phyloP scores from a whole-genome alignment of 1,140 invertebrate species.

The Dreissena polymorpha region DNA sequence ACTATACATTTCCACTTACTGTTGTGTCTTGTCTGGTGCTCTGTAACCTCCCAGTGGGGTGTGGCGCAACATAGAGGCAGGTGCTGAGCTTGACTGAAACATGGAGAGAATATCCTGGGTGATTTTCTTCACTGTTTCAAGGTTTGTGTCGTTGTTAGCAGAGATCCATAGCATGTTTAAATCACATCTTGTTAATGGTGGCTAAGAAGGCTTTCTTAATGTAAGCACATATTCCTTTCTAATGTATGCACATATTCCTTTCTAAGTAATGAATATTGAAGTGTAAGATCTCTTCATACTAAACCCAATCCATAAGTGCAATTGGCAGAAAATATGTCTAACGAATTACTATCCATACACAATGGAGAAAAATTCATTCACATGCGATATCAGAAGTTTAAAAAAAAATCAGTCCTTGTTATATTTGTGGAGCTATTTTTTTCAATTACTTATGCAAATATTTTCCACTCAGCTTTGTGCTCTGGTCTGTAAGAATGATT shows the following conservation, averaged over 20 bases:
- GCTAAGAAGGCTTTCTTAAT: too few relatives aligned
- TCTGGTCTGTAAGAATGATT: too few relatives aligned
- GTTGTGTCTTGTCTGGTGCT: not conserved
- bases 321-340: not conserved
- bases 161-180: constrained; percentile 48
- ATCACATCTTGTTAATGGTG: not conserved
- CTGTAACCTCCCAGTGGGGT: not conserved
- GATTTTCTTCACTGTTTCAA: constrained; percentile 42
- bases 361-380: too few relatives aligned
- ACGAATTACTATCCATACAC: too few relatives aligned
- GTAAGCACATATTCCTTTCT: not conserved
- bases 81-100: constrained; percentile 20
- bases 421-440: too few relatives aligned
- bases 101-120: constrained; percentile 45
- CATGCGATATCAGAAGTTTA: too few relatives aligned
- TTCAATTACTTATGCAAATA: too few relatives aligned
- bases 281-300: not conserved
- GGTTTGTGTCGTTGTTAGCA: constrained; percentile 30
- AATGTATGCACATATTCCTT: not conserved
- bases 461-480: too few relatives aligned
- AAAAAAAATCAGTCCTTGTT: too few relatives aligned
- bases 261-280: constrained; percentile 5
- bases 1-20: not conserved
- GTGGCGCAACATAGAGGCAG: not conserved
- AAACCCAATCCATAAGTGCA: not conserved